These are phyloP conservation scores for Apis dorsata DNA, from an alignment of 1,140 invertebrate species.

Conservation along the genomic window DNA sequence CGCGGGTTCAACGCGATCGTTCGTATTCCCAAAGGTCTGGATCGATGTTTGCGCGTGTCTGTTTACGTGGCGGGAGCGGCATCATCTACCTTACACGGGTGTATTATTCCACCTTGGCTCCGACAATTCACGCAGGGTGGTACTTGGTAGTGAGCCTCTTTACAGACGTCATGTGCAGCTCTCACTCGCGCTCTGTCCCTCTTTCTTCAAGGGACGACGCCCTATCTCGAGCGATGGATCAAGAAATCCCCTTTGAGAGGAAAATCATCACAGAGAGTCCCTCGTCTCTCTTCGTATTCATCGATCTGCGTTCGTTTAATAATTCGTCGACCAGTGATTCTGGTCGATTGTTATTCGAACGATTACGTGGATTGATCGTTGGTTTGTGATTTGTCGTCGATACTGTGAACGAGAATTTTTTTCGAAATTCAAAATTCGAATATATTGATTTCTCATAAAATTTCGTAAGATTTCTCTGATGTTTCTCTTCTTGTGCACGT, in stretches of 20 bases:
- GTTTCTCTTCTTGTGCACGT: too few relatives aligned
- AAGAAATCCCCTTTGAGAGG: conserved; percentile 5
- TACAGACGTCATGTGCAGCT: conserved; percentile 39
- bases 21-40: not conserved
- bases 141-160: conserved; percentile 40
- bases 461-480: too few relatives aligned
- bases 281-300: not conserved
- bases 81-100: conserved; percentile 59
- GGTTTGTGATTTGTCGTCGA: not conserved
- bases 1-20: not conserved
- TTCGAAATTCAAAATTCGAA: too few relatives aligned
- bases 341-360: not conserved
- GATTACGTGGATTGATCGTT: not conserved
- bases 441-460: too few relatives aligned
- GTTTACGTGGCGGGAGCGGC: conserved; percentile 54
- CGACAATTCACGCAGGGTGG: conserved; percentile 61
- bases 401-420: too few relatives aligned
- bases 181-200: conserved; percentile 17
- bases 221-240: conserved; percentile 12
- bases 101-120: conserved; percentile 65
- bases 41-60: not conserved
- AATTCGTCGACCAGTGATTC: not conserved
- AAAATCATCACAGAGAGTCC: not conserved
- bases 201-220: not conserved
- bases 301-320: conserved; percentile 4